phyloP scores from a whole-genome alignment of 2,888 invertebrate species.

The Taenaris catops region DNA sequence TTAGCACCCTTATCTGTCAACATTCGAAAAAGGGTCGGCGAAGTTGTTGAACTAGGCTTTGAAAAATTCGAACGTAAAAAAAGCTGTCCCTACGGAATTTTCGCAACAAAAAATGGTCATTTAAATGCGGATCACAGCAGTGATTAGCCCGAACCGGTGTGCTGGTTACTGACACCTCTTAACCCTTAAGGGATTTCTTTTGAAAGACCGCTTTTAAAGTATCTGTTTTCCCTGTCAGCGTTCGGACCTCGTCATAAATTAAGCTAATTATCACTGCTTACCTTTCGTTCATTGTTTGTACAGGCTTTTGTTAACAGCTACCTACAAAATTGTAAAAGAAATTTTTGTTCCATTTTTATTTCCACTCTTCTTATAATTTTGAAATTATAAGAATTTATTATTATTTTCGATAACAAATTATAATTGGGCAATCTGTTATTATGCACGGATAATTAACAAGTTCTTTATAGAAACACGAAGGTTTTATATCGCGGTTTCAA shows the following conservation, averaged over 20 bases:
- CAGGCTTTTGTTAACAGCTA: constrained; percentile 2
- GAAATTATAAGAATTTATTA: too few relatives aligned
- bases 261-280: constrained; percentile 11
- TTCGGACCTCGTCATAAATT: constrained; percentile 9
- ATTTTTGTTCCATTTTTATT: too few relatives aligned
- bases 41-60: constrained; percentile 32
- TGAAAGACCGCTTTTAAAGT: constrained; percentile 15
- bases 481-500: too few relatives aligned
- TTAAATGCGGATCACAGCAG: constrained; percentile 67
- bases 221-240: constrained; percentile 12
- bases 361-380: too few relatives aligned
- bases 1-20: constrained; percentile 50
- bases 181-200: constrained; percentile 42
- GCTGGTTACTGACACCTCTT: constrained; percentile 35
- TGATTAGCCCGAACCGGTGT: constrained; percentile 54
- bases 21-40: constrained; percentile 46
- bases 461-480: too few relatives aligned
- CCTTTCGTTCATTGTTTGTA: constrained; percentile 4
- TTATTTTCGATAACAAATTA: too few relatives aligned
- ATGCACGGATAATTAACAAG: too few relatives aligned
- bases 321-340: neutral
- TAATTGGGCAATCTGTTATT: too few relatives aligned
- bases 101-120: constrained; percentile 57
- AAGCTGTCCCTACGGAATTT: constrained; percentile 44
- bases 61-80: constrained; percentile 36